phyloP scores from a whole-genome alignment of 2,888 invertebrate genomes.

The Brachyopa scutellaris region DNA sequence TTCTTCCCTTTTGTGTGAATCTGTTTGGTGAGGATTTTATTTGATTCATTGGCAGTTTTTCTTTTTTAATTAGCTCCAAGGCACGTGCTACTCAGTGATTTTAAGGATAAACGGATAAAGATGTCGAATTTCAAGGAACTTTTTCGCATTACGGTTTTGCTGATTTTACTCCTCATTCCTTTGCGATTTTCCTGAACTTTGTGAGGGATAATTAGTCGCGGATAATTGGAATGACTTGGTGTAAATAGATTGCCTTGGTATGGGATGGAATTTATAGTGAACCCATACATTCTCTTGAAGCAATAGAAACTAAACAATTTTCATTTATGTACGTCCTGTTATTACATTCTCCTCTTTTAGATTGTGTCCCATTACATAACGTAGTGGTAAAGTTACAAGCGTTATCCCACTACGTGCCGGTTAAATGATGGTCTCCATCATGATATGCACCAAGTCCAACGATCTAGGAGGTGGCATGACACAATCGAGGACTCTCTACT shows the following conservation, averaged over 20 bases:
- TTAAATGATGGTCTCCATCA: too few relatives aligned
- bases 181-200: not conserved
- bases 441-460: not conserved
- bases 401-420: too few relatives aligned
- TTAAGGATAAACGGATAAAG: conserved; percentile 22
- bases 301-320: too few relatives aligned
- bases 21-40: conserved; percentile 25
- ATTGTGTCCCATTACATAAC: too few relatives aligned
- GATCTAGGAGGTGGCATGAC: conserved; percentile 19
- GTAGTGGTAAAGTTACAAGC: too few relatives aligned
- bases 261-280: too few relatives aligned
- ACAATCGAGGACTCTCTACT: conserved; percentile 32
- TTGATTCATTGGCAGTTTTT: conserved; percentile 42
- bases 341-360: not conserved
- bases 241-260: conserved; percentile 50
- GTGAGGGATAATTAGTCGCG: conserved; percentile 47
- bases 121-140: conserved; percentile 18
- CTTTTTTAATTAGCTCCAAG: conserved; percentile 54
- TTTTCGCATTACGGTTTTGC: conserved; percentile 8
- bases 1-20: not conserved
- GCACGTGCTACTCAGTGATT: conserved; percentile 58
- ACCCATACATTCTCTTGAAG: too few relatives aligned
- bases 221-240: conserved; percentile 41
- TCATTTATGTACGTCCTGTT: not conserved
- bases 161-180: not conserved